Evolutionary conservation across 2,888 invertebrate genomes (phyloP).

Genomic region (Pachycephus smyrnensis): DNA sequence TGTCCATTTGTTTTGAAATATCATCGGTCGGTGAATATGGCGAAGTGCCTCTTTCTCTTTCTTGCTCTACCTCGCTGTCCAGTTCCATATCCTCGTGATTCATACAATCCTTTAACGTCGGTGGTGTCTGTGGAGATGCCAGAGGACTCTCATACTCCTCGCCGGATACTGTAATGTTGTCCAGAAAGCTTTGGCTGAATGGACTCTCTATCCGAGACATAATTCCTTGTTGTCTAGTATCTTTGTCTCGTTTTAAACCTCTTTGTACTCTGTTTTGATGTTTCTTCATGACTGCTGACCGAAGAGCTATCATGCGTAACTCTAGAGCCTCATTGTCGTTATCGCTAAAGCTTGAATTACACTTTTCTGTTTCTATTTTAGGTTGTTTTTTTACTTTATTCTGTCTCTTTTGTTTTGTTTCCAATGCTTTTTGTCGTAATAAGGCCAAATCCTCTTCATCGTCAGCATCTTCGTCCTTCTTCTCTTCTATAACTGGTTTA

Average conservation of each 20-base stretch:
- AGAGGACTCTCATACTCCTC: conserved; percentile 29
- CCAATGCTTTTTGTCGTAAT: conserved; percentile 54
- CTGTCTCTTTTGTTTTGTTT: conserved; percentile 53
- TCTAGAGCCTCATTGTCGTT: conserved; percentile 75
- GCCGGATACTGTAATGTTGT: conserved; percentile 45
- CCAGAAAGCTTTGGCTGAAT: conserved; percentile 52
- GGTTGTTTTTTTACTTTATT: conserved; percentile 12
- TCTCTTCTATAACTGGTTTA: not conserved
- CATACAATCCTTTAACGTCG: conserved; percentile 29
- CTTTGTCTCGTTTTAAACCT: conserved; percentile 16
- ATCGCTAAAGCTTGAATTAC: conserved; percentile 45
- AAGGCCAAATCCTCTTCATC: conserved; percentile 57
- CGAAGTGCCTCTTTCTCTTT: conserved; percentile 48
- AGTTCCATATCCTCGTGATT: conserved; percentile 60
- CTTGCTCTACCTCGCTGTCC: conserved; percentile 57
- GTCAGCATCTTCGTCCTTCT: conserved; percentile 29
- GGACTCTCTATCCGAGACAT: conserved; percentile 52
- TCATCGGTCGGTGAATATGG: conserved; percentile 63
- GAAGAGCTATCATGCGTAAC: conserved; percentile 75
- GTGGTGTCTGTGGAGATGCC: conserved; percentile 22
- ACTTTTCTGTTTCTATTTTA: conserved; percentile 24
- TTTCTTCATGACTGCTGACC: conserved; percentile 77
- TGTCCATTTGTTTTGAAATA: conserved; percentile 40
- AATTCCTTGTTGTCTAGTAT: conserved; percentile 8
- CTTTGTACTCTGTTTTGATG: conserved; percentile 69